phyloP scores from a whole-genome alignment of 1,140 invertebrate genomes.

The Macrosteles quadrilineatus region DNA sequence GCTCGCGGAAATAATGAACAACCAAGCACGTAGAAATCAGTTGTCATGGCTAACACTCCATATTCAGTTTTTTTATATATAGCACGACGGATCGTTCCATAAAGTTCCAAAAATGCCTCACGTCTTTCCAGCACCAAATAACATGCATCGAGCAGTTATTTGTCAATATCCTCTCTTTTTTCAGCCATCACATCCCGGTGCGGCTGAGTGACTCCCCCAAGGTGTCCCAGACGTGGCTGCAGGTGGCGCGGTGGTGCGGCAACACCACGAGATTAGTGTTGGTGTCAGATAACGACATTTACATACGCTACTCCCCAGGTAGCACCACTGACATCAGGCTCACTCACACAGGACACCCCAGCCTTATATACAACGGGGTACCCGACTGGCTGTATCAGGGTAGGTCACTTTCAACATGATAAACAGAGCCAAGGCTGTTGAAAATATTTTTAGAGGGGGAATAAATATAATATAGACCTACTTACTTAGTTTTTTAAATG shows the following conservation, averaged over 20 bases:
- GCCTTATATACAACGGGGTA: conserved; percentile 84
- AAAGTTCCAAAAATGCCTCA: too few relatives aligned
- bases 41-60: too few relatives aligned
- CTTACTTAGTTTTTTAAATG: not conserved
- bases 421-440: too few relatives aligned
- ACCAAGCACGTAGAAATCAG: too few relatives aligned
- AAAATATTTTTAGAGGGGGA: too few relatives aligned
- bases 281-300: conserved; percentile 84
- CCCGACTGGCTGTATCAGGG: conserved; percentile 95
- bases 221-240: conserved; percentile 68
- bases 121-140: too few relatives aligned
- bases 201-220: conserved; percentile 64
- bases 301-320: conserved; percentile 68
- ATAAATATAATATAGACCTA: not conserved
- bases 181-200: conserved; percentile 78
- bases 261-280: conserved; percentile 69
- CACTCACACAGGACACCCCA: conserved; percentile 72
- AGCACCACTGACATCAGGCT: conserved; percentile 64
- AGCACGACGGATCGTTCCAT: too few relatives aligned
- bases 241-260: conserved; percentile 77
- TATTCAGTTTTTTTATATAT: too few relatives aligned
- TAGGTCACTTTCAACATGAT: conserved; percentile 53
- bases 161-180: conserved; percentile 8
- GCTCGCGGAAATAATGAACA: too few relatives aligned
- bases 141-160: too few relatives aligned